These are phyloP conservation scores for Rallus crepitans DNA, from an alignment of 2,797 vertebrate species.

Conservation along the genomic window DNA sequence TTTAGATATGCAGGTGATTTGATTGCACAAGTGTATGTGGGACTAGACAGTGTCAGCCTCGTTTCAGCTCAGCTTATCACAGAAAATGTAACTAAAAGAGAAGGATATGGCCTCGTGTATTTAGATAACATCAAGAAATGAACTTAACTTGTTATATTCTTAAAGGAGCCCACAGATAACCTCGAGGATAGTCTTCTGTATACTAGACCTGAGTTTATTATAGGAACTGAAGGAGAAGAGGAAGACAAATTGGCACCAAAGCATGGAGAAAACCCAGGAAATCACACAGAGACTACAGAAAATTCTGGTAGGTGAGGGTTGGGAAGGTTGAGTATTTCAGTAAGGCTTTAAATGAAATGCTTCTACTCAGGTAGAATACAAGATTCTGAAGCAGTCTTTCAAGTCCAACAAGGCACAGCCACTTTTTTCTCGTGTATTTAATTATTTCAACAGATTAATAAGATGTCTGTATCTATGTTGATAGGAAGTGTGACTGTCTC, in stretches of 20 bases:
- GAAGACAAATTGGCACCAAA: constrained; percentile 83
- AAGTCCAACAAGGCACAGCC: neutral
- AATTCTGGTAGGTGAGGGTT: constrained; percentile 81
- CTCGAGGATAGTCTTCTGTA: constrained; percentile 94
- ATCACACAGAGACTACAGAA: constrained; percentile 77
- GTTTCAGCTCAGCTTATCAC: neutral
- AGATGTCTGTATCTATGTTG: neutral
- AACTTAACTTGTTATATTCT: constrained; percentile 49
- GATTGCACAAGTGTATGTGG: neutral
- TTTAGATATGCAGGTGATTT: neutral
- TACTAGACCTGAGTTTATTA: constrained; percentile 85
- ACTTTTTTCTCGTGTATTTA: neutral
- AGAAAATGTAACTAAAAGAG: neutral
- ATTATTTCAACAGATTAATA: neutral
- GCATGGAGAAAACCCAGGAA: constrained; percentile 87
- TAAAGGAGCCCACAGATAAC: constrained; percentile 93
- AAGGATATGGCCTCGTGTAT: neutral
- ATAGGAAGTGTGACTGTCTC: neutral
- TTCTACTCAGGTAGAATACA: neutral
- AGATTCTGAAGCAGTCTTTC: neutral
- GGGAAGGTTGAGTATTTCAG: neutral
- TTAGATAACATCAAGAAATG: neutral
- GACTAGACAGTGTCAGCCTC: neutral
- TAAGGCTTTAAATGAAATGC: neutral
- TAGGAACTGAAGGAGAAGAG: constrained; percentile 85